These are phyloP conservation scores for Elgonia sp. DNA, from an alignment of 2,888 invertebrate genomes.

Conservation along the genomic window DNA sequence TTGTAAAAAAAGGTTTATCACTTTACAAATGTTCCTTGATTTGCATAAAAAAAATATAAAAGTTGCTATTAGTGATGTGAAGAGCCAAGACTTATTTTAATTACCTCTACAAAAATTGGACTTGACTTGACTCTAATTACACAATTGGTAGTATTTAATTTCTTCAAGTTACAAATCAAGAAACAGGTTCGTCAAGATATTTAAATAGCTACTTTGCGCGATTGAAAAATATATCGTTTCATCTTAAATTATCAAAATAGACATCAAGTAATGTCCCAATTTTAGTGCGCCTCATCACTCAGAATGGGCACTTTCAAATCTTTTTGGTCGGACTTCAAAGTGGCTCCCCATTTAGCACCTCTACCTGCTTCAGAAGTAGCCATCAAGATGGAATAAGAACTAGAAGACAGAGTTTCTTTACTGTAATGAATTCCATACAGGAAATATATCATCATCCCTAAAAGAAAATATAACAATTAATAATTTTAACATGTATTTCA, in stretches of 20 bases:
- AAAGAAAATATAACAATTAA: slow-evolving; percentile 77
- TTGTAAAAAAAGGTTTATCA: not conserved
- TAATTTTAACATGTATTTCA: too few species aligned
- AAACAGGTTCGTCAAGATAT: slow-evolving; percentile 10
- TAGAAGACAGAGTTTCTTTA: slow-evolving; percentile 91
- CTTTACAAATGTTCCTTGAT: not conserved
- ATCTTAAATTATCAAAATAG: slow-evolving; percentile 10
- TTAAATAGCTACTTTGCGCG: slow-evolving; percentile 46
- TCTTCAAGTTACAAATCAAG: not conserved
- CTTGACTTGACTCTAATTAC: too few species aligned
- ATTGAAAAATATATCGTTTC: slow-evolving; percentile 54
- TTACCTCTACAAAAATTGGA: too few species aligned
- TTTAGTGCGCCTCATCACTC: slow-evolving; percentile 72
- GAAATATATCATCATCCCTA: slow-evolving; percentile 94
- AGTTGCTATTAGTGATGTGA: too few species aligned
- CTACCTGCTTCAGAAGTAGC: slow-evolving; percentile 90
- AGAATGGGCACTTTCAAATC: slow-evolving; percentile 84
- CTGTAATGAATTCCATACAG: slow-evolving; percentile 95
- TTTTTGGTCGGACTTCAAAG: slow-evolving; percentile 84
- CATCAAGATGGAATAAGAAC: slow-evolving; percentile 90
- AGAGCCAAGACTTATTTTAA: too few species aligned
- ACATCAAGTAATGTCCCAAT: not conserved
- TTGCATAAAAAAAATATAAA: not conserved
- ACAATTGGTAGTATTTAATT: too few species aligned
- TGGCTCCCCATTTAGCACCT: slow-evolving; percentile 89